Conservation (phyloP, 2,888 invertebrate species). For the Drosophila niveifrons region DNA sequence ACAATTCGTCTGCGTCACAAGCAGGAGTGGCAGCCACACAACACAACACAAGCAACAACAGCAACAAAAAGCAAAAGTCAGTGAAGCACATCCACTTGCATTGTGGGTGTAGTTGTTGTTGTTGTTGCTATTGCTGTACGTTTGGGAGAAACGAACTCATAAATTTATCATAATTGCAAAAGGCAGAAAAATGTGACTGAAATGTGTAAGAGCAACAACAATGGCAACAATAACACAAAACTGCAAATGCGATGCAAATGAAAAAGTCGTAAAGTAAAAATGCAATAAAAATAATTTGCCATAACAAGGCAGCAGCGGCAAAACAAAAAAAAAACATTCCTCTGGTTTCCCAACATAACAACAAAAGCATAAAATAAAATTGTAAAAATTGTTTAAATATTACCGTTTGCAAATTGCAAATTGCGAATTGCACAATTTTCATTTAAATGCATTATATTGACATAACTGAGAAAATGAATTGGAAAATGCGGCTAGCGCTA, state of each 20-base stretch:
- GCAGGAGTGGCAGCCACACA: slow-evolving; percentile 56
- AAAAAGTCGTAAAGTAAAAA: slow-evolving; percentile 63
- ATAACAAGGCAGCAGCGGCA: slow-evolving; percentile 39
- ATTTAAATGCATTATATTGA: slow-evolving; percentile 29
- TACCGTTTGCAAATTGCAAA: slow-evolving; percentile 39
- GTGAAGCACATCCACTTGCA: slow-evolving; percentile 45
- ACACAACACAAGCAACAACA: slow-evolving; percentile 24
- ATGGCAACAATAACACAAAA: slow-evolving; percentile 33
- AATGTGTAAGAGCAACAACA: slow-evolving; percentile 53
- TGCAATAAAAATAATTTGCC: slow-evolving; percentile 77
- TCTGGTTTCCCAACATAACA: slow-evolving; percentile 41
- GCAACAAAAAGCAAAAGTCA: slow-evolving; percentile 40
- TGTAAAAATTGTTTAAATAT: background rate
- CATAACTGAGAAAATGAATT: slow-evolving; percentile 27
- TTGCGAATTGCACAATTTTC: slow-evolving; percentile 39
- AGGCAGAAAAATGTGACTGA: slow-evolving; percentile 75
- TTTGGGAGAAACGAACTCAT: slow-evolving; percentile 81
- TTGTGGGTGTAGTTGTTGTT: slow-evolving; percentile 19
- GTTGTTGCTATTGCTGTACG: slow-evolving; percentile 18
- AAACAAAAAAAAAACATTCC: slow-evolving; percentile 4
- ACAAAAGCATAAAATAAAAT: slow-evolving; percentile 41
- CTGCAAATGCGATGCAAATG: slow-evolving; percentile 54
- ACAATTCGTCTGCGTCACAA: slow-evolving; percentile 68
- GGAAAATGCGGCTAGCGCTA: slow-evolving; percentile 20
- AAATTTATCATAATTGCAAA: slow-evolving; percentile 82